A percentile compares a stretch with the other conserved stretches of the same genome.
These are phyloP conservation scores for Argyresthia goedartella DNA, from an alignment of 2,888 invertebrate species.

Conservation along the genomic window DNA sequence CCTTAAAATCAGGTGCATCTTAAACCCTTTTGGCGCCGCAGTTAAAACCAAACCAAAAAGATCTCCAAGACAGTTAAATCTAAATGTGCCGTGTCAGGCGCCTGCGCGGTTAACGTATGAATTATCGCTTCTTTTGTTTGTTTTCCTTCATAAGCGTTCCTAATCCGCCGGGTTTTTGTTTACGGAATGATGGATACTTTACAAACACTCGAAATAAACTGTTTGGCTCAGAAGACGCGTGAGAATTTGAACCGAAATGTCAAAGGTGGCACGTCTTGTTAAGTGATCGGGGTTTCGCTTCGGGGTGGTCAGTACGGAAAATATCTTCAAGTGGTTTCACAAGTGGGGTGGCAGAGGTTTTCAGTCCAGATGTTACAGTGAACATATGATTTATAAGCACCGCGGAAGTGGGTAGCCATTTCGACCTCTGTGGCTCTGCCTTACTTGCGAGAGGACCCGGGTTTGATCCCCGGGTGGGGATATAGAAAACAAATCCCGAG, in stretches of 20 bases:
- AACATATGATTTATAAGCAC: neutral
- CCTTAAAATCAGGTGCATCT: too few relatives aligned
- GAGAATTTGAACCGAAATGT: slow-evolving; percentile 50
- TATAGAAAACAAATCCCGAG: too few relatives aligned
- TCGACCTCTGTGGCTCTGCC: too few relatives aligned
- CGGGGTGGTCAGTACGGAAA: slow-evolving; percentile 24
- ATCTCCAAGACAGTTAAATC: neutral
- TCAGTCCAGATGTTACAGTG: too few relatives aligned
- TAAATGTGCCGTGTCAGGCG: slow-evolving; percentile 1
- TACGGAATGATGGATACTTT: slow-evolving; percentile 27
- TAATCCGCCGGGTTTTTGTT: slow-evolving; percentile 38
- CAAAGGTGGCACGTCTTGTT: slow-evolving; percentile 13
- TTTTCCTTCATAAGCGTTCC: slow-evolving; percentile 43
- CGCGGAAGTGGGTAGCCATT: neutral
- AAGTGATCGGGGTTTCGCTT: neutral
- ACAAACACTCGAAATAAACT: slow-evolving; percentile 39
- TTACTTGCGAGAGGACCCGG: too few relatives aligned
- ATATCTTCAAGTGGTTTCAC: too few relatives aligned
- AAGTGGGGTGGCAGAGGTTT: too few relatives aligned
- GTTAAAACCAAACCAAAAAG: neutral
- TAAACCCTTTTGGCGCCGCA: too few relatives aligned
- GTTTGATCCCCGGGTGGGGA: too few relatives aligned
- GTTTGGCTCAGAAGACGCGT: slow-evolving; percentile 39
- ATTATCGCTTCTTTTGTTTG: slow-evolving; percentile 31
- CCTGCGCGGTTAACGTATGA: slow-evolving; percentile 2